Evolutionary conservation across 53 echinoderm and acorn worm species (phyloP), one percentile per base, ranked within the genome.

Genomic region (Echinarachnius parma): DNA sequence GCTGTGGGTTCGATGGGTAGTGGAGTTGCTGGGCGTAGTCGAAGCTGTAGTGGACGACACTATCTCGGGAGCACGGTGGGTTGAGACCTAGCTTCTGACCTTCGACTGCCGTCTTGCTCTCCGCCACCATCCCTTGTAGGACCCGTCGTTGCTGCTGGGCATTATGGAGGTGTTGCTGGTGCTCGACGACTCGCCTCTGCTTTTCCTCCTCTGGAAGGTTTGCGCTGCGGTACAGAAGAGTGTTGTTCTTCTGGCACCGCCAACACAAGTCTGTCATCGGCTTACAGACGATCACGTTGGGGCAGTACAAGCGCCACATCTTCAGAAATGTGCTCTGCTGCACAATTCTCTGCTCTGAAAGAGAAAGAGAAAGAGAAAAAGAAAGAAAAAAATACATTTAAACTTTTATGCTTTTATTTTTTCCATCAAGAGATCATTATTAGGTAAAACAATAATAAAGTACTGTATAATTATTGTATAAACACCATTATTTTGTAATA

Each of bases 31-130:
- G 78, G 1, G 89, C 78, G 49, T 57, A 84, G 46, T 89, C 89
- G 34, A 89, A 84, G 1, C 75, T 78, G 48, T 85, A 85, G 75
- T 85, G 85, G 67, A 83, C 77, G 9, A 7, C 46, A 13, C 55
- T 48, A 2, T 58, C 34, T 23, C 50, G 30, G 0, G 59, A 32
- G 56, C 66, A 64, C 1, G 83, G 77, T 25, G 33, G 42, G 59
- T 83, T 62, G 14, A 3, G 56, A 21, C 83, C 77, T 1, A 80
- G 48, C 0, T 57, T 35, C 24, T 22, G 68, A 37, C 35, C 45
- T 2, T 58, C 9, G 1, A 32, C 47, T 13, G 46, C 62, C 14
- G 75, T n/a, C n/a, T n/a, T 61, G 7, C 60, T 48, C 21, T 31
- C n/a, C n/a, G n/a, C n/a, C n/a, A n/a, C n/a, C n/a, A n/a, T n/a